Evolutionary conservation across 2,797 vertebrate genomes (phyloP).

Genomic region (Xenentodon cancila): DNA sequence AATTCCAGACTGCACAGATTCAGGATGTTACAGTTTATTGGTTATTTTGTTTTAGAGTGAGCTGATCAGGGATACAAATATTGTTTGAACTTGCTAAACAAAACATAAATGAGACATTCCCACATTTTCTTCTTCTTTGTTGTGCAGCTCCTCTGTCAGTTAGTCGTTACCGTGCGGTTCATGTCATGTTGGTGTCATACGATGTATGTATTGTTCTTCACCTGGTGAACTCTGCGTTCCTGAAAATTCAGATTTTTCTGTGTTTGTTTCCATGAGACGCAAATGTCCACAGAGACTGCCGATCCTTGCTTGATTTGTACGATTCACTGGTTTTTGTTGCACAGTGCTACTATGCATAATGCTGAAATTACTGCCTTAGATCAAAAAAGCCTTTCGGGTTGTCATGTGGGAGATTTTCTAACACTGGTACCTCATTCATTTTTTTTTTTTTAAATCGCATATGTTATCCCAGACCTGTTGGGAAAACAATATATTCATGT

Average conservation of each 20-base stretch:
- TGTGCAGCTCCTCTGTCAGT: neutral
- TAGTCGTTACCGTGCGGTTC: neutral
- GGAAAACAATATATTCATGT: neutral
- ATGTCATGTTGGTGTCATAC: neutral
- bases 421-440: conserved; percentile 22
- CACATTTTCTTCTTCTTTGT: neutral
- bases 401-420: neutral
- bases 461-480: conserved; percentile 16
- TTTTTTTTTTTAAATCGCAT: conserved; percentile 13
- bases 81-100: neutral
- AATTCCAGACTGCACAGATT: too few species aligned
- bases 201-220: conserved; percentile 7
- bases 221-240: conserved; percentile 37
- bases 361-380: conserved; percentile 14
- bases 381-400: neutral
- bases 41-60: conserved; percentile 2
- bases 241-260: neutral
- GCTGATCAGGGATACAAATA: conserved; percentile 8
- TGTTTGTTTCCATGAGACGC: neutral
- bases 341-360: neutral
- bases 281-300: conserved; percentile 12
- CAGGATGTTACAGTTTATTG: neutral
- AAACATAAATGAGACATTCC: conserved; percentile 2
- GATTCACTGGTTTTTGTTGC: too few species aligned
- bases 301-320: conserved; percentile 1